Conservation (phyloP, 2,797 vertebrate genomes). For the Mus spretus region DNA sequence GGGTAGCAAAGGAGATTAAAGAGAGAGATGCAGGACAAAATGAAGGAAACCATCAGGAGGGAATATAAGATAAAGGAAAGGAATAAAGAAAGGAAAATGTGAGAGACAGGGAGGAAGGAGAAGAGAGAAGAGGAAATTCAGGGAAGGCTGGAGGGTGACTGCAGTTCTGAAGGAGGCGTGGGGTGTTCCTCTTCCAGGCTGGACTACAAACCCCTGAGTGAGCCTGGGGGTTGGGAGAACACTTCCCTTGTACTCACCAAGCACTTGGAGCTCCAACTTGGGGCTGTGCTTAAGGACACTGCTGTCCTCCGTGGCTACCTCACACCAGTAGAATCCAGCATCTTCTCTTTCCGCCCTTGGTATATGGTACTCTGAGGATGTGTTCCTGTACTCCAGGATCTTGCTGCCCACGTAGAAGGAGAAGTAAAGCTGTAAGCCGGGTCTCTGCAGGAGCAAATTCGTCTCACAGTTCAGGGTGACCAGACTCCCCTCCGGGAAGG, state of each 20-base stretch:
- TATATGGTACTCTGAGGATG: conserved; percentile 63
- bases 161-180: background rate
- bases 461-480: conserved; percentile 80
- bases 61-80: background rate
- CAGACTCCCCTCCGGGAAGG: background rate
- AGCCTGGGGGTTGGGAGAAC: too few relatives aligned
- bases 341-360: background rate
- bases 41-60: background rate
- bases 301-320: conserved; percentile 51
- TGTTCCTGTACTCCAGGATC: background rate
- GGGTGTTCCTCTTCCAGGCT: background rate
- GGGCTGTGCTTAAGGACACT: conserved; percentile 46
- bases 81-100: background rate
- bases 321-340: conserved; percentile 69
- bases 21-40: background rate
- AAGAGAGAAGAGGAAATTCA: background rate
- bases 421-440: conserved; percentile 59
- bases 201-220: background rate
- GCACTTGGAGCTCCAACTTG: conserved; percentile 37
- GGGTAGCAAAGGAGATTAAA: too few relatives aligned
- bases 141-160: background rate
- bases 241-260: conserved; percentile 53
- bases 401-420: conserved; percentile 67
- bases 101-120: background rate
- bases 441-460: background rate